These are phyloP conservation scores for Illadopsis cleaveri DNA, from an alignment of 2,113 vertebrate genomes.

Conservation along the genomic window DNA sequence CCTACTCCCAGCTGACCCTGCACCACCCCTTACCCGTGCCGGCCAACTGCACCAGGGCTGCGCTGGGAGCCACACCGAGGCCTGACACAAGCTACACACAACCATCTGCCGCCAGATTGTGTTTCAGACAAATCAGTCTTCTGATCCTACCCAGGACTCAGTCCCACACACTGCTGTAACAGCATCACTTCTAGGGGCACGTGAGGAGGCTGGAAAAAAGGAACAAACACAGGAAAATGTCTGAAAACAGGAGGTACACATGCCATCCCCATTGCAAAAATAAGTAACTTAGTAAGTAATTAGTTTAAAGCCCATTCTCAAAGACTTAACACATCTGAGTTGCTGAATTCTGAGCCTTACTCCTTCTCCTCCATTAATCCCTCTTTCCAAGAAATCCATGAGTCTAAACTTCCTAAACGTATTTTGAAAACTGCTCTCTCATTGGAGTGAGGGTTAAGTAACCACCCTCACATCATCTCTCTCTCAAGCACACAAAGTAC, in stretches of 20 bases:
- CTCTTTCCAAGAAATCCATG: not conserved
- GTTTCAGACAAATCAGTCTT: not conserved
- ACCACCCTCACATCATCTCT: not conserved
- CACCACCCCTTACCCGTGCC: not conserved
- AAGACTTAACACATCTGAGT: not conserved
- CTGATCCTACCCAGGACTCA: rapidly evolving
- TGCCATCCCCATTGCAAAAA: not conserved
- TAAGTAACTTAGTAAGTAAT: not conserved
- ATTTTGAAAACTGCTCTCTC: not conserved
- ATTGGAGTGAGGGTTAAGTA: not conserved
- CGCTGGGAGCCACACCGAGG: rapidly evolving
- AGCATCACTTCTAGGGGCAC: not conserved
- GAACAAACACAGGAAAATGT: not conserved
- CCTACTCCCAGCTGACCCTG: not conserved
- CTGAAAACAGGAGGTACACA: not conserved
- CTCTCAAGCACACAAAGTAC: not conserved
- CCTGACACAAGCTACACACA: not conserved
- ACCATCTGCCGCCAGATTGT: not conserved
- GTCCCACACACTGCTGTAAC: rapidly evolving
- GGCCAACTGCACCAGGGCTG: not conserved
- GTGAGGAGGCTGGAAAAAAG: not conserved
- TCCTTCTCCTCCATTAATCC: not conserved
- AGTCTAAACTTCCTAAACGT: not conserved
- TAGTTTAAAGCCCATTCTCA: not conserved
- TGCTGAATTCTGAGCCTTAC: not conserved